These are phyloP conservation scores for Tauraco hartlaubi DNA, from an alignment of 2,797 vertebrate species.

Conservation along the genomic window DNA sequence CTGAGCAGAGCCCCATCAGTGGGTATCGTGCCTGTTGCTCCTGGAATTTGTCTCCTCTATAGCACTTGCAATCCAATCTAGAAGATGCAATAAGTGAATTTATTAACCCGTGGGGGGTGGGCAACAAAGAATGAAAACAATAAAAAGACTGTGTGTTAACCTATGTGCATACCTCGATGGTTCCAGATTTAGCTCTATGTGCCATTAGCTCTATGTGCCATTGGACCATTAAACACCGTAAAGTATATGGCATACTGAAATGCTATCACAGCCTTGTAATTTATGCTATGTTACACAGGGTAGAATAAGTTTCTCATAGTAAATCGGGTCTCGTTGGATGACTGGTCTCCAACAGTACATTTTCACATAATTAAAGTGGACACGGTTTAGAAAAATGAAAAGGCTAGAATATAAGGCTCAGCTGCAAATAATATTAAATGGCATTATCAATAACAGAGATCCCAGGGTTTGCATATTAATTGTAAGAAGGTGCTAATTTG, in stretches of 20 bases:
- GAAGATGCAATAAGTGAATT: background rate
- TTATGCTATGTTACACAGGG: conserved; percentile 26
- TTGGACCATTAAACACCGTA: conserved; percentile 61
- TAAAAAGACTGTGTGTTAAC: conserved; percentile 14
- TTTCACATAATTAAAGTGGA: conserved; percentile 79
- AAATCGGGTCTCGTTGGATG: conserved; percentile 64
- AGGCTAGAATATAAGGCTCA: conserved; percentile 66
- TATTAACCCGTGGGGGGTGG: background rate
- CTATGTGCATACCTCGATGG: background rate
- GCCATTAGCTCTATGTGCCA: conserved; percentile 19
- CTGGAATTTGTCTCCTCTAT: background rate
- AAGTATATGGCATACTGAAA: conserved; percentile 58
- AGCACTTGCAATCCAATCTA: background rate
- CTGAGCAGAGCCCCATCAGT: background rate
- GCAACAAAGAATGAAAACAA: conserved; percentile 1
- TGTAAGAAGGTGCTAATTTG: conserved; percentile 94
- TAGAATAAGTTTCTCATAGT: conserved; percentile 49
- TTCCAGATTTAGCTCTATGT: background rate
- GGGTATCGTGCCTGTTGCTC: background rate
- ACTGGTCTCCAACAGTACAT: conserved; percentile 52
- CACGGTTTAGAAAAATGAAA: conserved; percentile 68
- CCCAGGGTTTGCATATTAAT: conserved; percentile 90
- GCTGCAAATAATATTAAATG: conserved; percentile 76
- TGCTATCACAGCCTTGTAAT: conserved; percentile 41
- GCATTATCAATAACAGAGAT: conserved; percentile 81